Evolutionary conservation across 2,888 invertebrate genomes (phyloP).

Genomic region (Leucophenga montana): DNA sequence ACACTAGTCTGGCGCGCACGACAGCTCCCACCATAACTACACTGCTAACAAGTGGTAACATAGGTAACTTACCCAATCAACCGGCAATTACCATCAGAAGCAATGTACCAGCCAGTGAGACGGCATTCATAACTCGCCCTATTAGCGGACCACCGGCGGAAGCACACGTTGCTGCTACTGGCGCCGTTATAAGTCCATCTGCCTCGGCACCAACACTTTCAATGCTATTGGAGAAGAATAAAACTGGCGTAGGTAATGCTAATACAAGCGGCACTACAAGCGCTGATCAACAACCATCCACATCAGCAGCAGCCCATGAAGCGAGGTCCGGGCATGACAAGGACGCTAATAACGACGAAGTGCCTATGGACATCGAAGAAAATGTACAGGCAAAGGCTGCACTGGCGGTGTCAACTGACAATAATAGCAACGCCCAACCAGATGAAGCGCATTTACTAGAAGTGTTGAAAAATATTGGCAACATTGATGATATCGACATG

Average conservation of each 20-base stretch:
- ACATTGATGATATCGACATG: constrained; percentile 71
- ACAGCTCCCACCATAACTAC: constrained; percentile 73
- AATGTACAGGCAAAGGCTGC: constrained; percentile 36
- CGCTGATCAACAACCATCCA: neutral
- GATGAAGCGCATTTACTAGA: constrained; percentile 70
- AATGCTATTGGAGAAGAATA: constrained; percentile 79
- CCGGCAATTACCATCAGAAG: constrained; percentile 54
- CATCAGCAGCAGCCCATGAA: constrained; percentile 23
- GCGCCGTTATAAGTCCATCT: constrained; percentile 74
- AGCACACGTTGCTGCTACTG: constrained; percentile 15
- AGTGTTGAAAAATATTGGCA: constrained; percentile 70
- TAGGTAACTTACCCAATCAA: constrained; percentile 60
- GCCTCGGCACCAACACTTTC: constrained; percentile 84
- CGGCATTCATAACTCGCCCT: constrained; percentile 63
- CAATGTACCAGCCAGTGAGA: constrained; percentile 53
- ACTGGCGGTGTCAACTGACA: neutral
- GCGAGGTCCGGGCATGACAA: constrained; percentile 27
- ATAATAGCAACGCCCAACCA: constrained; percentile 32
- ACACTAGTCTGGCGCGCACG: constrained; percentile 55
- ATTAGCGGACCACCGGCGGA: constrained; percentile 67
- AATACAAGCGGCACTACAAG: neutral
- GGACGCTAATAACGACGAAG: constrained; percentile 46
- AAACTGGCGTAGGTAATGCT: constrained; percentile 36
- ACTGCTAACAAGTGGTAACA: constrained; percentile 69
- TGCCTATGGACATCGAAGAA: constrained; percentile 55